Base-by-base conservation (phyloP, 2,113 vertebrate genomes). In the Pollimyrus isidori region DNA sequence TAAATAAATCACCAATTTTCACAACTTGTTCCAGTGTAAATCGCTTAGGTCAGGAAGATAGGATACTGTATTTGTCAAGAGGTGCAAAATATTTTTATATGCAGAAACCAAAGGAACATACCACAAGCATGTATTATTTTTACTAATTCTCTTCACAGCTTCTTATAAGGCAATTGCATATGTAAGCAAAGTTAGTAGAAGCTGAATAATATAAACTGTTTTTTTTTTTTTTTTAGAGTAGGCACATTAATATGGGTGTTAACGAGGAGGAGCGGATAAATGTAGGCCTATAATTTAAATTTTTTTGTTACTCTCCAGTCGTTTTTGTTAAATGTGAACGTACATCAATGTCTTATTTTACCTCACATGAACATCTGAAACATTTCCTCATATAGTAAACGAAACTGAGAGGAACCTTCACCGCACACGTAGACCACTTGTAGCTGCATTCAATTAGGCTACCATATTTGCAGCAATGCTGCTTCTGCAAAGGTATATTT, bases 11-110 rank as follows among this genome's bases (percentile, higher is more conserved):
- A 56, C 48, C 26, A 87, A 87, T 53, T 48, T 53, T 45, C 49
- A 86, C 85, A 35, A 53, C 50, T 87, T 87, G 26, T 87, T 87
- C 85, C 85, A 87, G 85, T 87, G 85, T 87, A 53, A 87, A 56
- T 87, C 23, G 13, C 48, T 86, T 49, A 26, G 48, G 11, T 86
- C 46, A 86, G 85, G 11, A 87, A 87, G 82, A 35, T 53, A 69
- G 62, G 15, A 50, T 53, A 35, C 50, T 87, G 85, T 87, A 19
- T 87, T 87, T 87, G 50, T 87, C 50, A 53, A 87, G 85, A 87
- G 85, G 50, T 52, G 85, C 85, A 87, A 87, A 53, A 42, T 80
- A 80, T 56, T 35, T 87, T 56, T 15, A 26, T 50, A 26, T 50
- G n/a, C 49, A 10, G 10, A 86, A 56, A 56, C 50, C 48, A 53